A percentile compares a stretch with the other conserved stretches of the same genome.
Conservation (phyloP, 2,888 invertebrate species). For the Sarcophaga caerulescens region DNA sequence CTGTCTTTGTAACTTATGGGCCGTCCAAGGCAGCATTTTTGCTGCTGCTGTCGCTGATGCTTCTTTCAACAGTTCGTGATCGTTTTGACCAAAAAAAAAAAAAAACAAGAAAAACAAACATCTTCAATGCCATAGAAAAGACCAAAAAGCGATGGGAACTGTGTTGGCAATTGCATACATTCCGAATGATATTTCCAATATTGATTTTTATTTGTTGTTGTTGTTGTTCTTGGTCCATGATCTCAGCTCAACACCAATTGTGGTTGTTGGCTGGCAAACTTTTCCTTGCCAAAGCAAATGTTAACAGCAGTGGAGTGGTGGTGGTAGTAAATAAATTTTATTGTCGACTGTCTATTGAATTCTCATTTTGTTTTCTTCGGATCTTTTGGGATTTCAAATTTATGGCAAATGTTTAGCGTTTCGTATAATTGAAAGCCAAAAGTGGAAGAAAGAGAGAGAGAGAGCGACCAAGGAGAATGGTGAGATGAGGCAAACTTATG, state of each 20-base stretch:
- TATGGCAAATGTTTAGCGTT: conserved; percentile 63
- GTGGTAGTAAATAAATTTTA: conserved; percentile 68
- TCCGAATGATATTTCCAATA: neutral
- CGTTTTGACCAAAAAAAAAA: conserved; percentile 55
- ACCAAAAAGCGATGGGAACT: conserved; percentile 50
- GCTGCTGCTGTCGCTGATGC: neutral
- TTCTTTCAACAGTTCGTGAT: conserved; percentile 57
- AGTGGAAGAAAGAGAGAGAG: neutral
- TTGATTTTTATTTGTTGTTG: neutral
- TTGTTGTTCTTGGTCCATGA: neutral
- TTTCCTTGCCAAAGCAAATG: neutral
- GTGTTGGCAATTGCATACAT: neutral
- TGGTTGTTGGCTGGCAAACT: neutral
- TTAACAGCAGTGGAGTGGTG: neutral
- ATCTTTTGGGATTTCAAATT: conserved; percentile 58
- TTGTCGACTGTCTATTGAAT: conserved; percentile 53
- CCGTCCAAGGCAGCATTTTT: neutral
- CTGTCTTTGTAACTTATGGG: neutral
- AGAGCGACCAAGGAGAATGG: neutral
- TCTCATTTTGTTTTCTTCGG: conserved; percentile 34
- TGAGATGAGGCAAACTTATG: neutral
- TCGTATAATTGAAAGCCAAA: conserved; percentile 54
- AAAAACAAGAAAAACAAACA: conserved; percentile 15
- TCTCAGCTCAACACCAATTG: neutral
- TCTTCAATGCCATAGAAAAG: conserved; percentile 31